Percentiles rank a stretch among this genome's conserved stretches.
phyloP scores from a whole-genome alignment of 1,140 invertebrate genomes.

The Pissodes strobi region DNA sequence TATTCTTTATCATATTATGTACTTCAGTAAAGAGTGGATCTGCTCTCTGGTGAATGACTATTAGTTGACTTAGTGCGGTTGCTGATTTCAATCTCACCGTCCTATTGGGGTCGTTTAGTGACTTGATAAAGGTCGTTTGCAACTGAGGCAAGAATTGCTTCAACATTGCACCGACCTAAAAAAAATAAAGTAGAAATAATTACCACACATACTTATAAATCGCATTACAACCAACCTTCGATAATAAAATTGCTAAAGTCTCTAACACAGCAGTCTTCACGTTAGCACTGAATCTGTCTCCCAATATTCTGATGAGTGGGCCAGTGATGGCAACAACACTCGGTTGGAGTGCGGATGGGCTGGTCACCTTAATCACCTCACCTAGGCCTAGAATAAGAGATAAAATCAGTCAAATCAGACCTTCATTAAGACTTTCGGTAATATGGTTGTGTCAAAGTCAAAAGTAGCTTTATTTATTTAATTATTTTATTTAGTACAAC shows the following conservation, averaged over 20 bases:
- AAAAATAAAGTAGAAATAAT: constrained; percentile 26
- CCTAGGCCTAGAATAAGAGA: constrained; percentile 73
- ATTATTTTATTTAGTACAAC: too few relatives aligned
- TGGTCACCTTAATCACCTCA: constrained; percentile 88
- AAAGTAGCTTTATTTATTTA: background rate
- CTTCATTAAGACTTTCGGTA: background rate
- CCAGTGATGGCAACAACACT: constrained; percentile 97
- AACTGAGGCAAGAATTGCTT: constrained; percentile 98
- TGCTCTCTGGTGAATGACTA: constrained; percentile 85
- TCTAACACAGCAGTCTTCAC: constrained; percentile 96
- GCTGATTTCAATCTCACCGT: constrained; percentile 89
- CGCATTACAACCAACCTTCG: constrained; percentile 66
- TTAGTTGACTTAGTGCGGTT: constrained; percentile 83
- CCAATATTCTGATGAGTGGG: constrained; percentile 94
- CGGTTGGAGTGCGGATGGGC: constrained; percentile 83
- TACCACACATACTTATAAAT: background rate
- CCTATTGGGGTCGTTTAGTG: constrained; percentile 85
- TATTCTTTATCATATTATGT: constrained; percentile 80
- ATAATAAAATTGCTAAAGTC: constrained; percentile 87
- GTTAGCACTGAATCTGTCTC: constrained; percentile 90
- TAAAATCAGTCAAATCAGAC: background rate
- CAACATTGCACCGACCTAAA: constrained; percentile 84
- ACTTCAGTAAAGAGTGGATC: constrained; percentile 91
- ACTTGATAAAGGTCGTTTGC: constrained; percentile 96
- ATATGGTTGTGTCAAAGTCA: too few relatives aligned